Base-by-base conservation (phyloP, 2,113 vertebrate species). In the Pontoporia blainvillei region DNA sequence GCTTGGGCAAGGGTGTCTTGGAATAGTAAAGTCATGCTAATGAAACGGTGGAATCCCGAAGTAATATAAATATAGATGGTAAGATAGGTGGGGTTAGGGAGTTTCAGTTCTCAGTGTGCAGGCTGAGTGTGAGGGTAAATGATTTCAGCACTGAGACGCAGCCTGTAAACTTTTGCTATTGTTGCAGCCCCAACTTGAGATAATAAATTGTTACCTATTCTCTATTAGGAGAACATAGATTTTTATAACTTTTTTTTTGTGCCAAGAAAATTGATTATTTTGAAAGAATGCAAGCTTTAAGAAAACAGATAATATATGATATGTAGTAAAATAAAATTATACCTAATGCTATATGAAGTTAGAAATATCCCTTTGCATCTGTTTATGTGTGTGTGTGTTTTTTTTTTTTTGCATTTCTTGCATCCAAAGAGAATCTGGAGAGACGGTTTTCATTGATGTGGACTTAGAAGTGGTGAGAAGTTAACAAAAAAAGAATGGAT, bases 401-500 rank as follows among this genome's bases (percentile, higher is more conserved):
- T n/a, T n/a, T n/a, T 69, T 41, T 73, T 89, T 87, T 84, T 54
- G 17, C 23, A 83, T 95, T 75, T 97, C 18, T 90, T 92, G 25
- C 93, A 14, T 92, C 85, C 44, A 92, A 73, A 97, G 97, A 76
- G 71, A 62, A 91, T 34, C 31, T 49, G 85, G 25, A 73, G 46
- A 92, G 85, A 52, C 0, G 0, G 39, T 25, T 73, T 36, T 72
- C 61, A 31, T 96, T 76, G 59, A 61, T 31, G 90, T 98, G 93
- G 98, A 98, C 82, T 75, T 98, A 61, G 23, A 97, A 39, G 93
- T 86, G 96, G 62, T 66, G 15, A 86, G 91, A 96, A 97, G 52
- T 95, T 98, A 95, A 66, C 94, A 61, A 18, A 86, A 92, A 66
- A 67, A 21, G 67, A 97, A 49, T 97, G 98, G 98, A 98, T 98